Conservation (phyloP, 2,888 invertebrate species). For the Melipona bicolor region DNA sequence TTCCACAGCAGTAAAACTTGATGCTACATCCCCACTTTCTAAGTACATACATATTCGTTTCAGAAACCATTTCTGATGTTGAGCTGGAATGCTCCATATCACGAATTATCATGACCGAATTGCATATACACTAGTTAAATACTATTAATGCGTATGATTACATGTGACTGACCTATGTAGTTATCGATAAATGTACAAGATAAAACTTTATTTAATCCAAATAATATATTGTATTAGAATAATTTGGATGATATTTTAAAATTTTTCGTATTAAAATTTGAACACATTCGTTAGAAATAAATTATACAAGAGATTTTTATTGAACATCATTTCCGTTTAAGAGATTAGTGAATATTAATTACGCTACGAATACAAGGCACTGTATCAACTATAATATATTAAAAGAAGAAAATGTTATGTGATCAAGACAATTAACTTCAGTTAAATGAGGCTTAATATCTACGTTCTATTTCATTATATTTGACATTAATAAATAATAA, state of each 20-base stretch:
- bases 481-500: background rate
- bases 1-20: slow-evolving; percentile 78
- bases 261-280: background rate
- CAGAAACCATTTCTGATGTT: slow-evolving; percentile 52
- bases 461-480: background rate
- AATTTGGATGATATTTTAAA: background rate
- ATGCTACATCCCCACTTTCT: slow-evolving; percentile 60
- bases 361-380: background rate
- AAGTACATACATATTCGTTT: slow-evolving; percentile 51
- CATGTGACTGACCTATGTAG: slow-evolving; percentile 15
- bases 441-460: too few relatives aligned
- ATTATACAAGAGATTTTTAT: background rate
- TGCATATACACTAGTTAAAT: slow-evolving; percentile 1
- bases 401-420: too few relatives aligned
- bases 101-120: slow-evolving; percentile 15
- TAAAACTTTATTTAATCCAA: background rate
- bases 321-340: background rate
- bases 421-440: too few relatives aligned
- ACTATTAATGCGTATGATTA: slow-evolving; percentile 24
- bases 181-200: slow-evolving; percentile 13
- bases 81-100: slow-evolving; percentile 42
- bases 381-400: too few relatives aligned
- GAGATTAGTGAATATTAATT: background rate
- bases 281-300: background rate
- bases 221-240: background rate